Evolutionary conservation across 92 coral and sea anemone species (phyloP), one percentile per base, ranked within the genome.

Genomic region (Phenganax marumi): DNA sequence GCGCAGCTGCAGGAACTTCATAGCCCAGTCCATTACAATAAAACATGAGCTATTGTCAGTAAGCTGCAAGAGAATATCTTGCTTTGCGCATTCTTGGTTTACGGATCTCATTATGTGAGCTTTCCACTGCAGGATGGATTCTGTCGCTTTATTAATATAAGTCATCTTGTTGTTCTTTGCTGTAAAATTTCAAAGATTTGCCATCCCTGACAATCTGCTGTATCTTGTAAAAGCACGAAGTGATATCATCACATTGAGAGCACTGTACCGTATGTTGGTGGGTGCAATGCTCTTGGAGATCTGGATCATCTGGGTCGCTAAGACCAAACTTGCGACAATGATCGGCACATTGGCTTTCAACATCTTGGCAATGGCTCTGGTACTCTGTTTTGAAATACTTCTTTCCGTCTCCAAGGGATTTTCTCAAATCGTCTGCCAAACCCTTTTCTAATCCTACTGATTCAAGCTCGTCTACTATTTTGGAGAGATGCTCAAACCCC

Each of bases 1-100:
- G 48, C 90, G 88, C 50, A 84, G 75, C 87, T 91, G 95, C 63
- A 89, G 65, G 50, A 89, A 89, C 87, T 91, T 91, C 95, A 91
- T 91, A 8, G 92, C 95, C 92, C 92, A 91, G 74, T 91, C 95
- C 90, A 89, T 86, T 19, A 91, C 81, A 26, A 89, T 65, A 61
- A 84, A 87, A 52, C 86, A 81, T 14, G 92, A 89, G 70, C 80
- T 86, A 21, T 84, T 50, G 71, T 84, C 91, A 63, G 86, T 89
- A 46, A 19, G 13, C 18, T 52, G 64, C 43, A 33, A 33, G 70
- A 89, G 68, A 51, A 89, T 68, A 33, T 91, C 89, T 73, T 91
- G 91, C 68, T 91, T 89, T 23, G 90, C 91, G 53, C 70, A 54
- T 84, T 86, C 90, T 71, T 89, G 95, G 53, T 91, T 91, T 7